These are phyloP conservation scores for Pipa parva DNA, from an alignment of 2,113 vertebrate genomes.

Conservation along the genomic window DNA sequence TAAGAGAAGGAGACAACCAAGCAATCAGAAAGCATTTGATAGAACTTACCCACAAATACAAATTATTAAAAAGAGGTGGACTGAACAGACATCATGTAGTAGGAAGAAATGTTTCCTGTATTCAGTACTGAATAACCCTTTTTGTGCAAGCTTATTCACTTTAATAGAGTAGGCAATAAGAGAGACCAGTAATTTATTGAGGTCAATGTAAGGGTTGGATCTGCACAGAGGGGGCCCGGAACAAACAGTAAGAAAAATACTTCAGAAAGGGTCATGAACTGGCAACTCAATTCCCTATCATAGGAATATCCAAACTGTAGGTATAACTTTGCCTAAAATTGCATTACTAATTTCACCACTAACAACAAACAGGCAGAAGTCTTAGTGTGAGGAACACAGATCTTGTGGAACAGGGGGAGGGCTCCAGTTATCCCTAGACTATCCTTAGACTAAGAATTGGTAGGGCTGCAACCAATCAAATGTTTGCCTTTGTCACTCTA, in stretches of 20 bases:
- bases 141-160: background rate
- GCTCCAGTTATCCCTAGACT: too few species aligned
- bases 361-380: too few species aligned
- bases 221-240: background rate
- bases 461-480: too few species aligned
- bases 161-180: background rate
- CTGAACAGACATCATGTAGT: constrained; percentile 12
- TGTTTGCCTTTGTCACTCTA: too few species aligned
- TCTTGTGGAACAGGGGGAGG: too few species aligned
- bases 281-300: background rate
- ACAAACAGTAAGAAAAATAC: background rate
- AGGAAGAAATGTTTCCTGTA: constrained; percentile 8
- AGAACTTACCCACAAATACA: background rate
- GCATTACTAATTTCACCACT: too few species aligned
- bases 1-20: background rate
- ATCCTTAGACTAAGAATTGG: too few species aligned
- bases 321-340: too few species aligned
- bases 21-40: background rate
- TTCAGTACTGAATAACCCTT: constrained; percentile 18
- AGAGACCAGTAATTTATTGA: background rate
- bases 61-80: constrained; percentile 19
- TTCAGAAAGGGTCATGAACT: background rate
- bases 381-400: too few species aligned
- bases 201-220: constrained; percentile 14
- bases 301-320: too few species aligned